These are phyloP conservation scores for Aphis gossypii DNA, from an alignment of 1,140 invertebrate genomes.

Conservation along the genomic window DNA sequence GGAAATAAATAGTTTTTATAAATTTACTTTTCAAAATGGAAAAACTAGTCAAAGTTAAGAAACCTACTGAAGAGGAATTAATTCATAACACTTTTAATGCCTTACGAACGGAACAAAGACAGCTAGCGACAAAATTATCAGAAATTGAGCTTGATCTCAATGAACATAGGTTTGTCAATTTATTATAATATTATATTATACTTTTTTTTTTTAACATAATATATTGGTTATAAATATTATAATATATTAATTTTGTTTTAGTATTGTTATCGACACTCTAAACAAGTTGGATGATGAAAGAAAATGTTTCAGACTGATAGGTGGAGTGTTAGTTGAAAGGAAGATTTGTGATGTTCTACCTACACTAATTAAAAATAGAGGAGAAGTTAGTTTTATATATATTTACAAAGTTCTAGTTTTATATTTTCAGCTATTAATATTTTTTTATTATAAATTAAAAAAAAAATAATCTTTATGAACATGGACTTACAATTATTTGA, in stretches of 20 bases:
- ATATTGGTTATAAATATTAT: neutral
- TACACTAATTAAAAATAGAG: constrained; percentile 80
- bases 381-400: constrained; percentile 70
- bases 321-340: constrained; percentile 90
- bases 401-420: neutral
- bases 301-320: constrained; percentile 92
- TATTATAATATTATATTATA: neutral
- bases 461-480: neutral
- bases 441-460: neutral
- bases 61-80: constrained; percentile 70
- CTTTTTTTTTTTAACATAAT: neutral
- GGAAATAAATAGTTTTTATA: neutral
- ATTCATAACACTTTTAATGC: constrained; percentile 86
- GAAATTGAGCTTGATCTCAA: constrained; percentile 93
- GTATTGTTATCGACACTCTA: constrained; percentile 93
- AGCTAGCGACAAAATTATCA: constrained; percentile 83
- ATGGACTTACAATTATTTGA: neutral
- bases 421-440: neutral
- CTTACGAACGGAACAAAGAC: constrained; percentile 85
- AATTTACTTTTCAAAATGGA: neutral
- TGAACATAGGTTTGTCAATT: constrained; percentile 84
- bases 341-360: constrained; percentile 92
- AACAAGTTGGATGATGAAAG: constrained; percentile 83
- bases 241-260: constrained; percentile 66
- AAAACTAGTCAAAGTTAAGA: constrained; percentile 40